These are phyloP conservation scores for Dinocampus coccinellae DNA, from an alignment of 2,888 invertebrate species.

Conservation along the genomic window DNA sequence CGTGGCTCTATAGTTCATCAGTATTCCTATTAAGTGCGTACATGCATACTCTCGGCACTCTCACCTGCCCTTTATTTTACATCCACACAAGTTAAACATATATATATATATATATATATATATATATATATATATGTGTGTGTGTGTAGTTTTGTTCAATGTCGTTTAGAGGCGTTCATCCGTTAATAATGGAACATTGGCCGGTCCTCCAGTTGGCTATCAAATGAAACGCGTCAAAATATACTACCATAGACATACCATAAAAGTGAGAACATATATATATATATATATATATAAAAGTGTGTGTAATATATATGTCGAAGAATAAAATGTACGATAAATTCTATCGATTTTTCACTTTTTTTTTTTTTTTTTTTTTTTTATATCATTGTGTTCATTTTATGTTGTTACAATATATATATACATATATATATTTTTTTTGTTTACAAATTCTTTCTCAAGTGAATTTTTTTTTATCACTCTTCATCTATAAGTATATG, in stretches of 20 bases:
- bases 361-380: no score
- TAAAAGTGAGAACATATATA: background rate
- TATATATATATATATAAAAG: background rate
- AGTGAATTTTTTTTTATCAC: no score
- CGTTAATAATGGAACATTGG: background rate
- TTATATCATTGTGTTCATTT: no score
- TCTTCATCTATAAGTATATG: background rate
- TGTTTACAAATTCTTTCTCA: no score
- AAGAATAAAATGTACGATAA: no score
- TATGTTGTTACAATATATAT: no score
- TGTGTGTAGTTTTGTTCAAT: background rate
- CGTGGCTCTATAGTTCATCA: background rate
- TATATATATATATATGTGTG: no score
- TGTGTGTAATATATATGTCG: no score
- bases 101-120: background rate
- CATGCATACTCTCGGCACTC: background rate
- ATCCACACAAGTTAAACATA: background rate
- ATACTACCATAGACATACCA: background rate
- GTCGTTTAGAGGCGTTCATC: background rate
- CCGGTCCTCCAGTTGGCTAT: background rate
- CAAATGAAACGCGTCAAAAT: background rate
- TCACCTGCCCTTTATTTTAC: background rate
- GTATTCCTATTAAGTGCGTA: slow-evolving; percentile 9
- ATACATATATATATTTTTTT: no score
- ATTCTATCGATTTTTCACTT: no score